Conservation (phyloP, 2,888 invertebrate species). For the Perithous albicinctus region DNA sequence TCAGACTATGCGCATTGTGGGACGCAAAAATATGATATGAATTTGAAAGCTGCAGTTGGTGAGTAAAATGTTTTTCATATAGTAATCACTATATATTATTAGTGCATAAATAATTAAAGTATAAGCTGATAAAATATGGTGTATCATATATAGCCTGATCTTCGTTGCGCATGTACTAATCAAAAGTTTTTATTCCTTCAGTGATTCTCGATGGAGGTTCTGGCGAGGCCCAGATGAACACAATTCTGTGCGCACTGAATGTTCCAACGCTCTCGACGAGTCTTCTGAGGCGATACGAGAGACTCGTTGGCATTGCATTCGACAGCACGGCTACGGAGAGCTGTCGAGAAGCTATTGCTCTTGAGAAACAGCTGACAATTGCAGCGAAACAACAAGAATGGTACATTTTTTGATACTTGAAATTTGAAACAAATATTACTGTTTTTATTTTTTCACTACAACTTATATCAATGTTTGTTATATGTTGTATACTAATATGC, state of each 20-base stretch:
- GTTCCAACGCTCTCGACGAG: conserved; percentile 34
- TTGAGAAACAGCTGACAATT: conserved; percentile 23
- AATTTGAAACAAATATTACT: not conserved
- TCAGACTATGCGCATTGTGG: not conserved
- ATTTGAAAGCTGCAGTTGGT: conserved; percentile 8
- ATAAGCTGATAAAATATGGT: too few species aligned
- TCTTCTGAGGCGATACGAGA: conserved; percentile 45
- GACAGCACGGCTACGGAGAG: conserved; percentile 42
- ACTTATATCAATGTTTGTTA: not conserved
- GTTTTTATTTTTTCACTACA: not conserved
- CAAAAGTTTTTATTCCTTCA: conserved; percentile 22
- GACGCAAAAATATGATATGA: not conserved
- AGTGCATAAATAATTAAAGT: too few species aligned
- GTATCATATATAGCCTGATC: not conserved
- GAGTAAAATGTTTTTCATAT: not conserved
- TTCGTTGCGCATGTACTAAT: not conserved
- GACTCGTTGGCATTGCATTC: conserved; percentile 29
- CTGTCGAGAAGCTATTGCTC: conserved; percentile 35
- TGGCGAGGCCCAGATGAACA: conserved; percentile 50
- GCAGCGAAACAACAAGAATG: not conserved
- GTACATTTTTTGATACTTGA: not conserved
- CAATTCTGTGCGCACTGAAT: conserved; percentile 42
- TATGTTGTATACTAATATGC: too few species aligned
- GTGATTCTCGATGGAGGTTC: conserved; percentile 10
- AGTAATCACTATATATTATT: conserved; percentile 1